phyloP scores from a whole-genome alignment of 2,797 vertebrate genomes.

The Ispidina picta region DNA sequence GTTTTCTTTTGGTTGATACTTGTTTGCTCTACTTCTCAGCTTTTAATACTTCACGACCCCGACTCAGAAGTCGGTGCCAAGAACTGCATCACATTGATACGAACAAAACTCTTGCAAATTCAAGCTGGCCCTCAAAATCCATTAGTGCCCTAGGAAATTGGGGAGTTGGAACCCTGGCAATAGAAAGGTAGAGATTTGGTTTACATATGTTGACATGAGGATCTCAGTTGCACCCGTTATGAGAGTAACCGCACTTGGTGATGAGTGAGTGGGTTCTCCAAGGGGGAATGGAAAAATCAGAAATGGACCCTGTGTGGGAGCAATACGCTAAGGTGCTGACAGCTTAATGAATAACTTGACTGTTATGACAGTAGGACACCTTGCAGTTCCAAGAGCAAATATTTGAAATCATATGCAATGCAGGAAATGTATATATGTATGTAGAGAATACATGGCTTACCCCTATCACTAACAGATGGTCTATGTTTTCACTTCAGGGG shows the following conservation, averaged over 20 bases:
- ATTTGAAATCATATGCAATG: conserved; percentile 81
- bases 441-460: conserved; percentile 64
- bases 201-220: conserved; percentile 80
- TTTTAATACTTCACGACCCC: conserved; percentile 40
- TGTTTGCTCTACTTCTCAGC: conserved; percentile 67
- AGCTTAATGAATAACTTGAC: conserved; percentile 86
- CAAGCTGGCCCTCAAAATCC: conserved; percentile 67
- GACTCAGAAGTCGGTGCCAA: conserved; percentile 78
- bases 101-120: conserved; percentile 59
- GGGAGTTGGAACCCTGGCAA: conserved; percentile 65
- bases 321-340: conserved; percentile 79
- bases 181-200: conserved; percentile 72
- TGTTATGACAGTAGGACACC: conserved; percentile 85
- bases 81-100: conserved; percentile 67
- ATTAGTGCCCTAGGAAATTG: conserved; percentile 73
- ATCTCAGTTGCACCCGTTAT: conserved; percentile 77
- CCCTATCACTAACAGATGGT: conserved; percentile 79
- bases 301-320: conserved; percentile 75
- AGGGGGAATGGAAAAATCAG: conserved; percentile 78
- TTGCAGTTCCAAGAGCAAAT: conserved; percentile 83
- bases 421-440: conserved; percentile 78
- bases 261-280: conserved; percentile 79
- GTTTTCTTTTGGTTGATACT: conserved; percentile 51
- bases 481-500: conserved; percentile 69
- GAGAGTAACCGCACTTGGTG: conserved; percentile 75